These are phyloP conservation scores for Phoxinus dragarum DNA, from an alignment of 2,797 vertebrate genomes.

Conservation along the genomic window DNA sequence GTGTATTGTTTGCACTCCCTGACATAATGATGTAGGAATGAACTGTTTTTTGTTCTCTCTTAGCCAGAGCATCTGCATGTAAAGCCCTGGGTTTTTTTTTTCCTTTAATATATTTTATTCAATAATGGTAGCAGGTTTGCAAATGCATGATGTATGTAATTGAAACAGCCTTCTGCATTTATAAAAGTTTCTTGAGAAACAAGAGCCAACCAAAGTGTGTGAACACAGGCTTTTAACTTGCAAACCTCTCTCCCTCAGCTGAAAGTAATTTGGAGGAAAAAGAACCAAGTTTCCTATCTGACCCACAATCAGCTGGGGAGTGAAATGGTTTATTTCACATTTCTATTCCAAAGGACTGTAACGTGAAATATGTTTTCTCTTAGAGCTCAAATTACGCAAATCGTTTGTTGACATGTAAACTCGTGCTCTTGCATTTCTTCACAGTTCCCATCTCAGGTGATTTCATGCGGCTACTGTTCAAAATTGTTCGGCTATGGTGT, in stretches of 20 bases:
- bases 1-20: neutral
- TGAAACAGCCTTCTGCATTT: constrained; percentile 32
- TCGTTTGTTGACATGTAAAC: constrained; percentile 24
- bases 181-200: constrained; percentile 29
- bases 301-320: constrained; percentile 50
- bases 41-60: neutral
- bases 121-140: constrained; percentile 17
- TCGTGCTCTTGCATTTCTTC: neutral
- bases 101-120: constrained; percentile 1
- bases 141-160: constrained; percentile 31
- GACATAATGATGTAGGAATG: neutral
- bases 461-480: constrained; percentile 15
- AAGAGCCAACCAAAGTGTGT: constrained; percentile 35
- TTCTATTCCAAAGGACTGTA: constrained; percentile 33
- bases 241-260: constrained; percentile 53
- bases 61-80: neutral
- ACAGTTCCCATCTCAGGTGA: neutral
- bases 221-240: constrained; percentile 50
- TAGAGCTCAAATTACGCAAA: constrained; percentile 34
- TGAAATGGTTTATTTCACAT: constrained; percentile 28
- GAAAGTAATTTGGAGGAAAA: constrained; percentile 58
- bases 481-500: neutral
- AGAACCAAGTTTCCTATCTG: constrained; percentile 54
- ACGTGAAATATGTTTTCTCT: constrained; percentile 39
- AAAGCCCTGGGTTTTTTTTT: neutral